Evolutionary conservation across 2,113 vertebrate species (phyloP).

Genomic region (Xyliphius kryptos): DNA sequence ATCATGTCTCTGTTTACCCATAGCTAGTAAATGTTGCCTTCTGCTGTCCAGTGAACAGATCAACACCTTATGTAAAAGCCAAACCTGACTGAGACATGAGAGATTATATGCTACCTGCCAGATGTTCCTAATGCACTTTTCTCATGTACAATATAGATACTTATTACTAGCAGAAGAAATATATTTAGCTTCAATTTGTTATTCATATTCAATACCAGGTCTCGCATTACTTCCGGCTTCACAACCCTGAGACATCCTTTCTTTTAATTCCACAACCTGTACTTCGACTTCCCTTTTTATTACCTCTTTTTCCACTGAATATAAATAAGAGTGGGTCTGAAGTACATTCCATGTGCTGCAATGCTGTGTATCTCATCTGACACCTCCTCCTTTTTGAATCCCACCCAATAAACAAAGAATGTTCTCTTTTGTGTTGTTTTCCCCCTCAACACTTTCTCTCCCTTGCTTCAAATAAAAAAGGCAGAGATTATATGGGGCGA

Average conservation of each 20-base stretch:
- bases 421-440: constrained; percentile 50
- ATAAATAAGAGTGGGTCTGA: constrained; percentile 13
- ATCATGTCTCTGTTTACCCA: too few species aligned
- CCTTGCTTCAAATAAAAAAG: constrained; percentile 54
- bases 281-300: constrained; percentile 45
- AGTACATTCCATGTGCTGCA: constrained; percentile 46
- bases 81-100: too few species aligned
- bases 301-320: constrained; percentile 46
- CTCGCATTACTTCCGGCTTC: constrained; percentile 65
- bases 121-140: too few species aligned
- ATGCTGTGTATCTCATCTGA: constrained; percentile 19
- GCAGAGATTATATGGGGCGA: too few species aligned
- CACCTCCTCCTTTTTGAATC: too few species aligned
- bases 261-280: constrained; percentile 52
- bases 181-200: constrained; percentile 73
- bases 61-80: too few species aligned
- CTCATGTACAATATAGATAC: too few species aligned
- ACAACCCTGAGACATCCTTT: constrained; percentile 55
- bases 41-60: too few species aligned
- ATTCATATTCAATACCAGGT: constrained; percentile 53
- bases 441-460: constrained; percentile 33
- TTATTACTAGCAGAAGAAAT: too few species aligned
- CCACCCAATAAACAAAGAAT: constrained; percentile 51
- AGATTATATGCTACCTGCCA: too few species aligned
- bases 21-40: too few species aligned